These are phyloP conservation scores for Xestia ashworthii DNA, from an alignment of 2,888 invertebrate genomes.

Conservation along the genomic window DNA sequence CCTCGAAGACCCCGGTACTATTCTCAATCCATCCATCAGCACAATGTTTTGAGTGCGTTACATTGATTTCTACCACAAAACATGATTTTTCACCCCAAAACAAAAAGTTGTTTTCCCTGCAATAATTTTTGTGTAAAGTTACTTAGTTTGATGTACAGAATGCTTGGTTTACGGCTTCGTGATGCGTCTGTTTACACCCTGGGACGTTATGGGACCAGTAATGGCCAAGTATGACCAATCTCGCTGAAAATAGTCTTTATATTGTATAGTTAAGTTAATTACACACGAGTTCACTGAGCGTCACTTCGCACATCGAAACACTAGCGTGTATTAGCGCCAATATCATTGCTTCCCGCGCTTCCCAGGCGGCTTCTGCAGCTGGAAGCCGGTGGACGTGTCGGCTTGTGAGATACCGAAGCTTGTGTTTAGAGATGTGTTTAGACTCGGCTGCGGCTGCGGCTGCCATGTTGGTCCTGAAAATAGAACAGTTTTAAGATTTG, in stretches of 20 bases:
- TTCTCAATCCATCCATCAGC: no score
- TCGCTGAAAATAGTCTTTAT: background rate
- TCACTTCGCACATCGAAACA: conserved; percentile 39
- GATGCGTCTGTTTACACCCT: no score
- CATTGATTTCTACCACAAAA: no score
- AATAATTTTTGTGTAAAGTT: no score
- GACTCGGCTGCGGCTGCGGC: conserved; percentile 74
- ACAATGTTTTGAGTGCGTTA: no score
- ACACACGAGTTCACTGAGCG: conserved; percentile 18
- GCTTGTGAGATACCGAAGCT: conserved; percentile 74
- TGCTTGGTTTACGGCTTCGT: no score
- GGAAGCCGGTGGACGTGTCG: conserved; percentile 85
- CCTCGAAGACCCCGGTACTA: no score
- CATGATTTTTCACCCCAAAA: no score
- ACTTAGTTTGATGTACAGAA: no score
- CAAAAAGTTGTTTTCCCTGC: no score
- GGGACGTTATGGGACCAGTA: no score
- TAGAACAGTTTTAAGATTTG: background rate
- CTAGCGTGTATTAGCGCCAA: conserved; percentile 74
- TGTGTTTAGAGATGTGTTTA: conserved; percentile 73
- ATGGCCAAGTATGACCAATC: background rate
- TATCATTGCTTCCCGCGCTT: conserved; percentile 93
- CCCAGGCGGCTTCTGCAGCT: conserved; percentile 93
- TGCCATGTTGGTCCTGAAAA: conserved; percentile 80
- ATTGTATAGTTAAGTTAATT: background rate